Evolutionary conservation across 2,888 invertebrate genomes (phyloP), one percentile per base, ranked within the genome.

Genomic region (Cheilosia soror): DNA sequence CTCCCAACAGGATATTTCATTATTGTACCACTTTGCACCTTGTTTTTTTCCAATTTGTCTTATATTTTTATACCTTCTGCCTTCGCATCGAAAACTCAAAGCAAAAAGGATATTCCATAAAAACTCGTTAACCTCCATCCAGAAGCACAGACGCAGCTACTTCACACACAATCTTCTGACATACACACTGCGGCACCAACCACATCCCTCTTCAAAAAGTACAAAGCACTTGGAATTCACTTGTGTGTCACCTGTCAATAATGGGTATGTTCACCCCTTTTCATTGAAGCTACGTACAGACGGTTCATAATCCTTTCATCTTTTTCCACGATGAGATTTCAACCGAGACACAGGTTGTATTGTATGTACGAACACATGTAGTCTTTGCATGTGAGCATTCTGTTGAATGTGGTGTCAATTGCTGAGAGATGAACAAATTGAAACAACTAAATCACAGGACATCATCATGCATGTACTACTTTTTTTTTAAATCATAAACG

Each of bases 111-210:
- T 66, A 29, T 75, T 65, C 15, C 13, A 65, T 57, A 49, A 75
- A 66, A 76, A 51, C 76, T 76, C 55, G 76, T 76, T 76, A 76
- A 76, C 76, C 76, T 66, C 66, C 60, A 60, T 76, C 75, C 33
- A 65, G 60, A 66, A 58, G 60, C 29, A 42, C 42, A 51, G 58
- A 42, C 66, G 76, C 58, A 76, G 51, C 76, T 51, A 66, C 76
- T 76, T 76, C 76, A 66, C 57, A 60, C 53, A 29, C 25, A 25
- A 47, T 47, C 40, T 15, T 27, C 29, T 37, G 2, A 15, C 40
- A 44, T 69, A 37, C 13, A 47, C 31, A 5, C 15, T 4, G 7
- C 20, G 27, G 15, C 42, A 31, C 15, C 3, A 37, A 37, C 20
- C 63, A 53, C 20, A 47, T 33, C 15, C 27, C 37, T 40, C 57